Evolutionary conservation across 2,888 invertebrate species (phyloP).

Genomic region (Nomada fucata): DNA sequence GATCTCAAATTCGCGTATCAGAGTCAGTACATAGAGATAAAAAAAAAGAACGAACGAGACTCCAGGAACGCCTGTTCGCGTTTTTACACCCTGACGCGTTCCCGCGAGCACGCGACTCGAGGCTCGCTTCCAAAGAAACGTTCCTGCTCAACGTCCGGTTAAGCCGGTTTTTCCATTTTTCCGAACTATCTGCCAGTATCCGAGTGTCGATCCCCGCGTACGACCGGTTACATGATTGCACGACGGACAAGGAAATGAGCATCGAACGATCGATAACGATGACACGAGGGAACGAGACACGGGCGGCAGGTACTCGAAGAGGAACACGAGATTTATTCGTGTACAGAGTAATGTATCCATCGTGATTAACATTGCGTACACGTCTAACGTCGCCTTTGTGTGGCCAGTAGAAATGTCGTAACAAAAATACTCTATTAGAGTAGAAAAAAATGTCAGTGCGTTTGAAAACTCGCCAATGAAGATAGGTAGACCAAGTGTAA

Average conservation of each 20-base stretch:
- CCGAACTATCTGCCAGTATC: slow-evolving; percentile 34
- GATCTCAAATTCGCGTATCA: neutral
- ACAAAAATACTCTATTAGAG: too few relatives aligned
- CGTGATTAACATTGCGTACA: too few relatives aligned
- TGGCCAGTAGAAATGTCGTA: too few relatives aligned
- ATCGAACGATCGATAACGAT: slow-evolving; percentile 27
- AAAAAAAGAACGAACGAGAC: neutral
- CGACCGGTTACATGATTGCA: slow-evolving; percentile 26
- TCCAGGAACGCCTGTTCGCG: slow-evolving; percentile 11
- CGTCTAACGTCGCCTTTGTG: too few relatives aligned
- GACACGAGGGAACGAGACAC: neutral
- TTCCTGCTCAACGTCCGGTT: slow-evolving; percentile 54
- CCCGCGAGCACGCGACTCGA: slow-evolving; percentile 34
- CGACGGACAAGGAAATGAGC: slow-evolving; percentile 26
- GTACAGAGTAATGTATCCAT: neutral
- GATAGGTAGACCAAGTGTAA: too few relatives aligned
- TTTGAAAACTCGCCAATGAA: neutral
- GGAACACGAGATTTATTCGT: neutral
- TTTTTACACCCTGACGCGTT: slow-evolving; percentile 42
- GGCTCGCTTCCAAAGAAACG: slow-evolving; percentile 34
- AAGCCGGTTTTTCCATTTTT: slow-evolving; percentile 65
- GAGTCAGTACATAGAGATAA: neutral
- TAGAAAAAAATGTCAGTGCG: neutral
- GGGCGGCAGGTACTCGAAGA: neutral
- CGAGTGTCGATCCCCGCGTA: slow-evolving; percentile 43